Evolutionary conservation across 2,797 vertebrate genomes (phyloP).

Genomic region (Coracias cyanogaster): DNA sequence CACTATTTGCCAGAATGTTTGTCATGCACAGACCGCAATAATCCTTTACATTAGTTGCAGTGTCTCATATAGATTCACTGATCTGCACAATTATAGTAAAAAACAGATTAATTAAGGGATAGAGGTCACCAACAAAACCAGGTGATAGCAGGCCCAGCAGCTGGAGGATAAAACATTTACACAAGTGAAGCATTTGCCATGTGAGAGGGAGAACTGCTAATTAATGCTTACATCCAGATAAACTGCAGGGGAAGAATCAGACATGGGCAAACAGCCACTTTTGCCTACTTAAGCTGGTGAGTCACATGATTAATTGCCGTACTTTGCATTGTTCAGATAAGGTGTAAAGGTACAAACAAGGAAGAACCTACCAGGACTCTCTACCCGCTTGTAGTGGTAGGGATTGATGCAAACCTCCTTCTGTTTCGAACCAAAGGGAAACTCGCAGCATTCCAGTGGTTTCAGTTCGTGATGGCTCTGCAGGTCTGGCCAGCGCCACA

Average conservation of each 20-base stretch:
- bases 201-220: slow-evolving; percentile 4
- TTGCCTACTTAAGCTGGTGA: slow-evolving; percentile 30
- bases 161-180: background rate
- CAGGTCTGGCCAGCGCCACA: slow-evolving; percentile 98
- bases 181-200: background rate
- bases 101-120: background rate
- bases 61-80: background rate
- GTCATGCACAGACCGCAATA: background rate
- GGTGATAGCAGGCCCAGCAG: background rate
- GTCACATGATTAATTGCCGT: slow-evolving; percentile 48
- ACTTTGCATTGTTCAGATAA: slow-evolving; percentile 42
- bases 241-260: slow-evolving; percentile 7
- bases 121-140: background rate
- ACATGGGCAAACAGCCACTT: slow-evolving; percentile 38
- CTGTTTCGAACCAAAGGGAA: slow-evolving; percentile 96
- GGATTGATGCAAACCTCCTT: slow-evolving; percentile 99
- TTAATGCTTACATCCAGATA: slow-evolving; percentile 9
- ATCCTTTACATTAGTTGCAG: background rate
- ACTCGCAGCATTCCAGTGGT: slow-evolving; percentile 96
- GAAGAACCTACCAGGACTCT: slow-evolving; percentile 91
- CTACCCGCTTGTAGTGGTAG: slow-evolving; percentile 97
- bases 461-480: slow-evolving; percentile 98
- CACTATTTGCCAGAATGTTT: background rate
- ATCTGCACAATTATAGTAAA: background rate
- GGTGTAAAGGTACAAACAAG: slow-evolving; percentile 6